Evolutionary conservation across 2,797 vertebrate genomes (phyloP), one percentile per base, ranked within the genome.

Genomic region (Enteromius fasciolatus): DNA sequence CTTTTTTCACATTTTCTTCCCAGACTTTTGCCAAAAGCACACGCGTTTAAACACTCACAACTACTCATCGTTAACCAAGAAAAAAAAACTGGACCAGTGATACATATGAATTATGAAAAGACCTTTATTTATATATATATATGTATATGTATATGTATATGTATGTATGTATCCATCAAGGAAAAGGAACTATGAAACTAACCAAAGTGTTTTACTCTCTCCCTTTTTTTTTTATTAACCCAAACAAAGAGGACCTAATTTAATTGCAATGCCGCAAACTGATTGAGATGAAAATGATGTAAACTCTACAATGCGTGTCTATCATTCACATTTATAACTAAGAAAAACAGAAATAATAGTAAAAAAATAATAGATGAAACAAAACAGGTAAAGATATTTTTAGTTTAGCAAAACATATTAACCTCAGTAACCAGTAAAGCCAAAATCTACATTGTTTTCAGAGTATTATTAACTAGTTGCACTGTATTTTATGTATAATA

Each of bases 1-100:
- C 2, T 36, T 17, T 72, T 76, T 86, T 76, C 59, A 59, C 17
- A 4, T 80, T 41, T 82, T 3, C 28, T 28, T 28, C 28, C 28
- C 28, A 28, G 28, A 28, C 28, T 3, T 28, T 28, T 28, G 28
- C 28, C 28, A 28, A 28, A 28, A 28, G 28, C 28, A 28, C 28
- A 28, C 28, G 28, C 28, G 28, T 28, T 28, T n/a, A n/a, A n/a
- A n/a, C n/a, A n/a, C n/a, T n/a, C n/a, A n/a, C n/a, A n/a, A n/a
- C 50, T 23, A 23, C 54, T 79, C 6, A 17, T 12, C 25, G 23
- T 25, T 25, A 4, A 12, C 54, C 23, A 3, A 11, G n/a, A n/a
- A 25, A 59, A 25, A 59, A 11, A 78, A 12, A 14, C 44, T 7
- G 18, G 11, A 8, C 20, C 25, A 50, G 4, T 77, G 75, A 33